These are phyloP conservation scores for Bos indicus DNA, from an alignment of 2,113 vertebrate species.

Conservation along the genomic window DNA sequence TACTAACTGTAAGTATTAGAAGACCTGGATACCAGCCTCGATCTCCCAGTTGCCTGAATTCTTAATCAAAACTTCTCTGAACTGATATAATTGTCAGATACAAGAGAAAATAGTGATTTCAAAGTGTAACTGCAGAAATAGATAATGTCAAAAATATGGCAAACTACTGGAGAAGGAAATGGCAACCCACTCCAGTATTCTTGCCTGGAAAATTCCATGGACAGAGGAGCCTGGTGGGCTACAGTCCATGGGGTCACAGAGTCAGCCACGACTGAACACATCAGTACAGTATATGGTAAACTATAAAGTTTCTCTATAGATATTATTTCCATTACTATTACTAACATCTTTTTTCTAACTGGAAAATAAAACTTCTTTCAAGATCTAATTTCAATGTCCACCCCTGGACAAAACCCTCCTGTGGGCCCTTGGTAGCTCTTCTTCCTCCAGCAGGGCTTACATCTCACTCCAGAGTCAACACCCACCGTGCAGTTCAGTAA, in stretches of 20 bases:
- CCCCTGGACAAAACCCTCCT: not conserved
- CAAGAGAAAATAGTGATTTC: not conserved
- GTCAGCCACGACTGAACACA: not conserved
- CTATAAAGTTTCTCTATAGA: not conserved
- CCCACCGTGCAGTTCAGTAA: not conserved
- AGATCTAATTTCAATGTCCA: not conserved
- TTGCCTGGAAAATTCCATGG: not conserved
- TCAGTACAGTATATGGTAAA: not conserved
- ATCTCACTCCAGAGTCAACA: not conserved
- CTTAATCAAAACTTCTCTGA: slow-evolving; percentile 1
- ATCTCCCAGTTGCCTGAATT: not conserved
- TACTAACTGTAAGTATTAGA: not conserved
- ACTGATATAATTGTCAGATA: not conserved
- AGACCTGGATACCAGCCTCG: not conserved
- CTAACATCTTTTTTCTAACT: not conserved
- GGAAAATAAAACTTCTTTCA: not conserved
- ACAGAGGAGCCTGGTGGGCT: not conserved
- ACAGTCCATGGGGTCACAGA: not conserved
- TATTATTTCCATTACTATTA: not conserved
- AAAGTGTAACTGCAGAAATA: not conserved
- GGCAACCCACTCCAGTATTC: not conserved
- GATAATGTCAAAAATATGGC: not conserved
- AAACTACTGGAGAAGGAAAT: not conserved
- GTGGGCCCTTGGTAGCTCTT: not conserved
- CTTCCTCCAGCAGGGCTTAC: not conserved